phyloP scores from a whole-genome alignment of 2,888 invertebrate genomes.

The Melanostoma mellinum region DNA sequence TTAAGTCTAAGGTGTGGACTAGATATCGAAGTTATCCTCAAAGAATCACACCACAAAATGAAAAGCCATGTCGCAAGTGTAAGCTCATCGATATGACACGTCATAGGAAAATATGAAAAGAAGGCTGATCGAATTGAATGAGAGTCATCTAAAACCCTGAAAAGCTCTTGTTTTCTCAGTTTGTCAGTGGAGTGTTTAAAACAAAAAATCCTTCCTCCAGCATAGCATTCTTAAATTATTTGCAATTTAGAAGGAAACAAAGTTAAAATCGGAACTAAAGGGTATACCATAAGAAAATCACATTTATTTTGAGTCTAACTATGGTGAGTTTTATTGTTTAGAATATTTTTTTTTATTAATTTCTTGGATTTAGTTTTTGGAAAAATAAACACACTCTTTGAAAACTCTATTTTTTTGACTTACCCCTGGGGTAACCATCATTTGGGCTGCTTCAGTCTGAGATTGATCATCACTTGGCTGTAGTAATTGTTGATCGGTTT shows the following conservation, averaged over 20 bases:
- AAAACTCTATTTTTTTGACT: slow-evolving; percentile 73
- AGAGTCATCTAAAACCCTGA: no score
- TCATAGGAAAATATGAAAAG: no score
- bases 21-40: no score
- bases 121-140: no score
- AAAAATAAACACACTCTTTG: slow-evolving; percentile 32
- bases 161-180: no score
- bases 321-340: slow-evolving; percentile 66
- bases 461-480: slow-evolving; percentile 51
- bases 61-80: no score
- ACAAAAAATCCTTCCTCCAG: slow-evolving; percentile 19
- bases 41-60: no score
- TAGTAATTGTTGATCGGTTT: slow-evolving; percentile 57
- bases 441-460: slow-evolving; percentile 78
- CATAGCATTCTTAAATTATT: slow-evolving; percentile 46
- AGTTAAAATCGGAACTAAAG: slow-evolving; percentile 61
- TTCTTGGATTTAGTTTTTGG: slow-evolving; percentile 28
- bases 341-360: slow-evolving; percentile 34
- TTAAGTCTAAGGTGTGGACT: no score
- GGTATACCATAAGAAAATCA: slow-evolving; percentile 46
- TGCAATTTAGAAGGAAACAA: slow-evolving; percentile 63
- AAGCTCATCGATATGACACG: no score
- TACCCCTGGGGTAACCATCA: slow-evolving; percentile 83
- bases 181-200: no score
- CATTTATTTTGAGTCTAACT: slow-evolving; percentile 69